These are phyloP conservation scores for Stichopus chloronotus DNA, from an alignment of 35 echinoderm and acorn worm species.

Conservation along the genomic window DNA sequence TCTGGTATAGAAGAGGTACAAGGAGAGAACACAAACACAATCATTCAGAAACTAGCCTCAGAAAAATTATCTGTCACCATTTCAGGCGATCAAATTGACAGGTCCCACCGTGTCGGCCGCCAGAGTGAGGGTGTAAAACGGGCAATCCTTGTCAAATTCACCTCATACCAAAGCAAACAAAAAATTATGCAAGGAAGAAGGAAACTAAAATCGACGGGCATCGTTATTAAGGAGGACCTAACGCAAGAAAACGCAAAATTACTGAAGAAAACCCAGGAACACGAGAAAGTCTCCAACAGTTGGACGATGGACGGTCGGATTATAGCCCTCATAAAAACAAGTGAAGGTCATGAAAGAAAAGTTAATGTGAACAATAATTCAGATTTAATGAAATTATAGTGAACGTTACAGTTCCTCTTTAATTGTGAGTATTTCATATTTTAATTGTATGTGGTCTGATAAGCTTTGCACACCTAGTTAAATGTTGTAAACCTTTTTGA, in stretches of 20 bases:
- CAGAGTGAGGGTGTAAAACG: background rate
- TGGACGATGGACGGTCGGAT: too few species aligned
- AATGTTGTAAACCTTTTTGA: background rate
- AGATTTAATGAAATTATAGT: too few species aligned
- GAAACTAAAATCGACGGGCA: conserved; percentile 18
- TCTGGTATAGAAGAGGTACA: background rate
- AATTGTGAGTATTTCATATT: background rate
- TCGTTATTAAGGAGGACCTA: conserved; percentile 18
- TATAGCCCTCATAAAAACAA: background rate
- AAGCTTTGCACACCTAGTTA: too few species aligned
- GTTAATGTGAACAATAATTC: background rate
- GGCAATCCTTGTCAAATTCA: conserved; percentile 1
- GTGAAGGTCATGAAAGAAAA: background rate
- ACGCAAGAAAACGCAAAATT: background rate
- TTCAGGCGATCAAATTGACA: background rate
- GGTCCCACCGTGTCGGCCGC: background rate
- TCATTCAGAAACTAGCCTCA: background rate
- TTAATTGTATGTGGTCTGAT: too few species aligned
- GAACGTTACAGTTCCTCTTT: background rate
- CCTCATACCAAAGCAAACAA: too few species aligned
- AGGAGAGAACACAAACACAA: conserved; percentile 4
- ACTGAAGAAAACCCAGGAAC: too few species aligned
- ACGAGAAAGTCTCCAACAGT: too few species aligned
- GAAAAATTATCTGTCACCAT: conserved; percentile 1
- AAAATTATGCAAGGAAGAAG: too few species aligned